phyloP scores from a whole-genome alignment of 2,797 vertebrate species.

The Aulostomus chinensis region DNA sequence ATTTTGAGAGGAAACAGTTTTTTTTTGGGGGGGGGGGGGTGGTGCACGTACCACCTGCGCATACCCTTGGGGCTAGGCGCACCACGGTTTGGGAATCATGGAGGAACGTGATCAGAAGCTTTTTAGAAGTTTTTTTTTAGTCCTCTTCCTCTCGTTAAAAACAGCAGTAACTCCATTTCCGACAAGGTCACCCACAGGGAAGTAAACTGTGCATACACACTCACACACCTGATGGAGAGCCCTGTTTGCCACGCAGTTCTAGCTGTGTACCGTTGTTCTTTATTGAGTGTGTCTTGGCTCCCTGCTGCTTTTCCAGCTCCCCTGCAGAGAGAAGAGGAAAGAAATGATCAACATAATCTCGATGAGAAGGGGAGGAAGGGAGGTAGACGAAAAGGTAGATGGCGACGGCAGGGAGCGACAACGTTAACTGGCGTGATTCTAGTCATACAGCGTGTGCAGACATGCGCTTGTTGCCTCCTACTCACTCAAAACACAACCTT shows the following conservation, averaged over 20 bases:
- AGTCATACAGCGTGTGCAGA: neutral
- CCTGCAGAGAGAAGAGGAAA: conserved; percentile 74
- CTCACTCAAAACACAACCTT: conserved; percentile 28
- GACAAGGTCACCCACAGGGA: neutral
- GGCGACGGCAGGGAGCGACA: conserved; percentile 9
- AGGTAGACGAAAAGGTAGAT: neutral
- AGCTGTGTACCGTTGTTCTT: conserved; percentile 89
- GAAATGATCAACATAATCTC: conserved; percentile 7
- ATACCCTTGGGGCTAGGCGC: no score
- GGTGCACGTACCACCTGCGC: no score
- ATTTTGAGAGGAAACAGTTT: no score
- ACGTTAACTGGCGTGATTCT: conserved; percentile 4
- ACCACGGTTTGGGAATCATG: no score
- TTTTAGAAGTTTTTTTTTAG: no score
- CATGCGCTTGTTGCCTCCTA: conserved; percentile 1
- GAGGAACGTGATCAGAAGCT: no score
- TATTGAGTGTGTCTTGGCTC: conserved; percentile 85
- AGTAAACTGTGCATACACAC: conserved; percentile 17
- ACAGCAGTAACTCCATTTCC: neutral
- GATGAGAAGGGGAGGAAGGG: conserved; percentile 9
- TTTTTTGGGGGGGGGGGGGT: no score
- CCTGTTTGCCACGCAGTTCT: conserved; percentile 86
- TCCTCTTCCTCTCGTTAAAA: no score
- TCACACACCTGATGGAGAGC: conserved; percentile 73
- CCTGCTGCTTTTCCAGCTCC: conserved; percentile 98